These are phyloP conservation scores for Batillaria attramentaria DNA, from an alignment of 1,140 invertebrate genomes.

Conservation along the genomic window DNA sequence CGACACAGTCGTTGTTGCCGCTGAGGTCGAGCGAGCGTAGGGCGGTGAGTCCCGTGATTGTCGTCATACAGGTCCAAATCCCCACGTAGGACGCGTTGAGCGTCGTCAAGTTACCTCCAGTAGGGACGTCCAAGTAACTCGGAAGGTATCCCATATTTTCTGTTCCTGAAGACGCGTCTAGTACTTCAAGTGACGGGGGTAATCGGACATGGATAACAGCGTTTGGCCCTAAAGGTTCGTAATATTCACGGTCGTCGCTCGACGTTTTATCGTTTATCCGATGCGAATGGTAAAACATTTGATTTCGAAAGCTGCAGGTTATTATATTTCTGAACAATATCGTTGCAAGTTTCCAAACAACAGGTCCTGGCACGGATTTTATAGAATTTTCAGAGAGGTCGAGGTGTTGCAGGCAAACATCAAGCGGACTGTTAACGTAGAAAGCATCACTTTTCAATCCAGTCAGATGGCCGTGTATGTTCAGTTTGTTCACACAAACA, in stretches of 20 bases:
- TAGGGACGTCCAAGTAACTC: neutral
- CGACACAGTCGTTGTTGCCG: conserved; percentile 12
- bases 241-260: neutral
- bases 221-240: neutral
- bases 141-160: neutral
- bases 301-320: too few relatives aligned
- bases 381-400: neutral
- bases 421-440: neutral
- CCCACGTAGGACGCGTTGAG: neutral
- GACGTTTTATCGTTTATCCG: neutral
- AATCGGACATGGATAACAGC: neutral
- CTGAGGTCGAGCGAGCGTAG: neutral
- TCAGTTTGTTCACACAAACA: neutral
- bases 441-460: neutral
- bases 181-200: neutral
- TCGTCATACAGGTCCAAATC: neutral
- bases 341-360: neutral
- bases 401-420: neutral
- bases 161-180: neutral
- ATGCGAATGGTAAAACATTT: neutral
- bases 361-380: neutral
- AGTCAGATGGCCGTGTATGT: neutral
- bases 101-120: neutral
- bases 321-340: too few relatives aligned
- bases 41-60: conserved; percentile 9